A percentile compares a stretch with the other conserved stretches of the same genome.
Evolutionary conservation across 2,113 vertebrate species (phyloP).

Genomic region (Rallus limicola): DNA sequence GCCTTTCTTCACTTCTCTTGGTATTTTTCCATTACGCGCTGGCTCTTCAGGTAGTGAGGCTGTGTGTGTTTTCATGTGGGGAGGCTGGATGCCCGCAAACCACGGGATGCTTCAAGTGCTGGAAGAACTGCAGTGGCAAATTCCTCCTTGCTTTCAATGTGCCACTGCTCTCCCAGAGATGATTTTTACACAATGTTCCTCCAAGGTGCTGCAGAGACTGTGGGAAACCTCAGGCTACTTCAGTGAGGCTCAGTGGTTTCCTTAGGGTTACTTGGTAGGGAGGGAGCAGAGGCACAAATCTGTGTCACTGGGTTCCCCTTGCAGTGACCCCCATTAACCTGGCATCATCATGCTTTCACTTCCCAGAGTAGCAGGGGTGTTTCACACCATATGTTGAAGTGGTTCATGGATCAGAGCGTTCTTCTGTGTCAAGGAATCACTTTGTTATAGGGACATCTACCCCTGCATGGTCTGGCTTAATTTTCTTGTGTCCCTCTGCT

Average conservation of each 20-base stretch:
- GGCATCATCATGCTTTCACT: background rate
- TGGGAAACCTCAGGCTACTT: background rate
- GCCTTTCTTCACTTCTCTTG: background rate
- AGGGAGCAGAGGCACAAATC: background rate
- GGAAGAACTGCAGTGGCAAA: background rate
- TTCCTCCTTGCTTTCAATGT: background rate
- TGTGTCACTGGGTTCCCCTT: background rate
- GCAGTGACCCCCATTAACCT: background rate
- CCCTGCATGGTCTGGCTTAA: background rate
- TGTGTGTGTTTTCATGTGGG: background rate
- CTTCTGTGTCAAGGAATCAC: background rate
- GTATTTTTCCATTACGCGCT: background rate
- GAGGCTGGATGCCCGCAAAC: background rate
- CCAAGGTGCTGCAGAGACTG: background rate
- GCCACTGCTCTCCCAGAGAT: background rate
- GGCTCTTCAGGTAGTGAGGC: background rate
- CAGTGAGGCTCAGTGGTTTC: background rate
- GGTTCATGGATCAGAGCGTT: background rate
- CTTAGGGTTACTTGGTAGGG: background rate
- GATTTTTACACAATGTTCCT: background rate
- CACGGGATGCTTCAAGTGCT: background rate
- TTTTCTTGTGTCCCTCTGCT: background rate
- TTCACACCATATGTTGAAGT: accelerated
- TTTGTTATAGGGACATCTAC: background rate
- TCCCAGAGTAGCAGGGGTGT: background rate